Percentiles rank a stretch among this genome's conserved stretches.
Evolutionary conservation across 2,113 vertebrate species (phyloP).

Genomic region (Petrocephalus zakoni): DNA sequence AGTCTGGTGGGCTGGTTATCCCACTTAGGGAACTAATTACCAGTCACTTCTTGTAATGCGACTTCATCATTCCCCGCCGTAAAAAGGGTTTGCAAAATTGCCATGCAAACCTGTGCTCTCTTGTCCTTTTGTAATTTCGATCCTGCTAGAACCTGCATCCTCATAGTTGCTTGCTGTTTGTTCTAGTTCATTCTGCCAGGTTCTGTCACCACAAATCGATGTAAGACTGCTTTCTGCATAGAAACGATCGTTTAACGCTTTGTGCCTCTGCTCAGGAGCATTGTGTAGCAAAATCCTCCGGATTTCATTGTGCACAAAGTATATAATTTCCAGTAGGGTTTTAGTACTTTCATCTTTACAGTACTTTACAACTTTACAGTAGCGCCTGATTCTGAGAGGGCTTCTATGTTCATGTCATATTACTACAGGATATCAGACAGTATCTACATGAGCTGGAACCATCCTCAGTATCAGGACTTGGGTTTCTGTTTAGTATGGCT

Average conservation of each 20-base stretch:
- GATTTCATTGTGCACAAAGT: background rate
- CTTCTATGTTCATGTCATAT: background rate
- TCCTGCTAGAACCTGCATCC: background rate
- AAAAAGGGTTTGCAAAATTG: no score
- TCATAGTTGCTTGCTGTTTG: background rate
- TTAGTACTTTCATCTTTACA: slow-evolving; percentile 6
- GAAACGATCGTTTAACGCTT: background rate
- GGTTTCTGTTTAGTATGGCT: background rate
- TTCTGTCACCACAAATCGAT: background rate
- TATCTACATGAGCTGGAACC: background rate
- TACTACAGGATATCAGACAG: background rate
- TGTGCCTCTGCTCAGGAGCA: background rate
- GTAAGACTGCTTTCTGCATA: background rate
- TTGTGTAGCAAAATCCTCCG: background rate
- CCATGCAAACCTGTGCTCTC: background rate
- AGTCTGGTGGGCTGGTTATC: background rate
- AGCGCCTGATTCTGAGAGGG: background rate
- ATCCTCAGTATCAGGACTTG: background rate
- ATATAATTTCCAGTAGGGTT: background rate
- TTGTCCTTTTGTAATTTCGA: background rate
- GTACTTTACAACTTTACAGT: slow-evolving; percentile 6
- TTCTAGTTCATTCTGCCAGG: background rate
- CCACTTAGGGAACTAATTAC: background rate
- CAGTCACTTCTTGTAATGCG: background rate
- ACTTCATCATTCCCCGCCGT: background rate